A percentile compares a stretch with the other conserved stretches of the same genome.
phyloP scores from a whole-genome alignment of 2,797 vertebrate genomes.

The Chelon auratus region DNA sequence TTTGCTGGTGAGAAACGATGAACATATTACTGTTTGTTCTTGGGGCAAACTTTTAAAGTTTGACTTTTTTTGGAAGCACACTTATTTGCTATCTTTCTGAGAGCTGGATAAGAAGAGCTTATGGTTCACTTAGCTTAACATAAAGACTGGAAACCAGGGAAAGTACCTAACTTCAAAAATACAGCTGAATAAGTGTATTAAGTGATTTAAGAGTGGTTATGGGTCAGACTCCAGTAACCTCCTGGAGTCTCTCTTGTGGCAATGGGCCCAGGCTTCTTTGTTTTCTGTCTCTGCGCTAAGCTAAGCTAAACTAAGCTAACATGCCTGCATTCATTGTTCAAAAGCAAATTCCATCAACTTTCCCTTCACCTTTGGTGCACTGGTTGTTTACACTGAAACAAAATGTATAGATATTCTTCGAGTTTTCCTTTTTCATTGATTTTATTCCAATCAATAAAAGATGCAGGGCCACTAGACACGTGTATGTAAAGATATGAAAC shows the following conservation, averaged over 20 bases:
- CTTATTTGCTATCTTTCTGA: neutral
- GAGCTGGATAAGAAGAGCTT: neutral
- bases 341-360: too few species aligned
- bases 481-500: neutral
- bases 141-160: neutral
- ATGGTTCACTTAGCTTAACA: neutral
- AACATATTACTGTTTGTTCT: too few species aligned
- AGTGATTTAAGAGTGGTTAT: neutral
- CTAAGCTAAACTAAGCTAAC: too few species aligned
- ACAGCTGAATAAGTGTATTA: neutral
- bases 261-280: too few species aligned
- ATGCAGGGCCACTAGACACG: too few species aligned
- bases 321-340: too few species aligned
- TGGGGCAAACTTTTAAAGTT: too few species aligned
- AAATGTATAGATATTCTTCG: neutral
- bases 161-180: neutral
- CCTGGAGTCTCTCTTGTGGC: too few species aligned
- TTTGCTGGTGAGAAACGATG: neutral
- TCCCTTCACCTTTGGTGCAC: too few species aligned
- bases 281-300: too few species aligned
- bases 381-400: neutral
- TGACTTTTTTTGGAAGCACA: neutral
- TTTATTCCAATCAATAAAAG: too few species aligned
- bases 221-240: too few species aligned
- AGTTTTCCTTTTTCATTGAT: neutral